These are phyloP conservation scores for Venturia canescens DNA, from an alignment of 1,140 invertebrate genomes.

Conservation along the genomic window DNA sequence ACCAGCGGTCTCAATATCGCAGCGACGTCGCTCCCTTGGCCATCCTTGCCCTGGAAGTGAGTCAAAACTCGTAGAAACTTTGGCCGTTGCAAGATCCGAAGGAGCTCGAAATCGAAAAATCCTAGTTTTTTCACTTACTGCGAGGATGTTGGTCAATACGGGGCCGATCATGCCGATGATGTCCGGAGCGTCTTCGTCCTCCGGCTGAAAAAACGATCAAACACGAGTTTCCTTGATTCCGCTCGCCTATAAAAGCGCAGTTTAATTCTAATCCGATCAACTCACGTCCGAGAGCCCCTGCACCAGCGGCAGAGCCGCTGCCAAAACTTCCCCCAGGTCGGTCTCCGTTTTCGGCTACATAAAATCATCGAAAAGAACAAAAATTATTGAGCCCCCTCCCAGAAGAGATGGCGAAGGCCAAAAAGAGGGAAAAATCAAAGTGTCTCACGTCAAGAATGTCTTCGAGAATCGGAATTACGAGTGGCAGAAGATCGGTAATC, in stretches of 20 bases:
- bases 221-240: conserved; percentile 31
- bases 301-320: conserved; percentile 66
- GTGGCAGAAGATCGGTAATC: conserved; percentile 65
- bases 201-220: conserved; percentile 57
- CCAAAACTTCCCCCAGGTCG: conserved; percentile 65
- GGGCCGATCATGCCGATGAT: conserved; percentile 66
- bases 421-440: neutral
- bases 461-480: conserved; percentile 69
- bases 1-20: conserved; percentile 68
- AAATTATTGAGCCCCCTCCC: neutral
- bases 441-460: conserved; percentile 72
- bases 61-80: neutral
- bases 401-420: too few relatives aligned
- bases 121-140: conserved; percentile 57
- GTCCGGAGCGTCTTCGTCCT: conserved; percentile 60
- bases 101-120: neutral
- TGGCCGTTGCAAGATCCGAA: neutral
- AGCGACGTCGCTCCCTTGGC: conserved; percentile 66
- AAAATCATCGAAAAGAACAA: conserved; percentile 19
- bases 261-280: neutral
- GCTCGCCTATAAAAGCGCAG: neutral
- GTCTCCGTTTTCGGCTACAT: conserved; percentile 71
- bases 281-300: conserved; percentile 69
- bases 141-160: conserved; percentile 62
- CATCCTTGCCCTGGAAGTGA: conserved; percentile 65